A percentile compares a stretch with the other conserved stretches of the same genome.
phyloP scores from a whole-genome alignment of 1,140 invertebrate genomes.

The Archivesica marissinica region DNA sequence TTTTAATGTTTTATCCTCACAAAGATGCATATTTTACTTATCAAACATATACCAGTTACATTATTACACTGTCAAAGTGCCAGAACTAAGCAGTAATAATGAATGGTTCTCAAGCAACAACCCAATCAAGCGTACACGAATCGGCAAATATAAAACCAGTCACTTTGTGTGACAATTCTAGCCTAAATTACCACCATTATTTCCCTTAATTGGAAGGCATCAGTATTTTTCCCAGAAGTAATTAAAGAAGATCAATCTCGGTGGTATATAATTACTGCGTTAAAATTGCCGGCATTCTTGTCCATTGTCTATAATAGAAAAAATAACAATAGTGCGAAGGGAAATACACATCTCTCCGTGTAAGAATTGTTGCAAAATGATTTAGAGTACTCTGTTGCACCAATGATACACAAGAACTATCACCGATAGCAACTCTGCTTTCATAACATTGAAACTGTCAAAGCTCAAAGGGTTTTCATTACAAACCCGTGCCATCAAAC shows the following conservation, averaged over 20 bases:
- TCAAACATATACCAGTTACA: constrained; percentile 10
- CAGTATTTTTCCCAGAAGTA: constrained; percentile 49
- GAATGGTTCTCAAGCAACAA: neutral
- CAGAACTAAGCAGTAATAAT: constrained; percentile 22
- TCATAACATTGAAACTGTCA: too few relatives aligned
- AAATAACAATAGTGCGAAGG: constrained; percentile 32
- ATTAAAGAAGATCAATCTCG: constrained; percentile 39
- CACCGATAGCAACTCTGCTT: too few relatives aligned
- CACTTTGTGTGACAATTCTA: constrained; percentile 47
- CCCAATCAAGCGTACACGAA: neutral
- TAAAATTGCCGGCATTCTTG: constrained; percentile 26
- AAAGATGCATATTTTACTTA: too few relatives aligned
- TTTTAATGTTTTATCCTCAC: too few relatives aligned
- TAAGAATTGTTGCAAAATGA: too few relatives aligned
- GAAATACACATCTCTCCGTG: too few relatives aligned
- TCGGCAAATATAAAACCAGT: neutral
- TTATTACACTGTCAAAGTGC: constrained; percentile 37
- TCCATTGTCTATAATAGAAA: constrained; percentile 34
- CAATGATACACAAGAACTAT: too few relatives aligned
- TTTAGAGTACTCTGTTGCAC: too few relatives aligned
- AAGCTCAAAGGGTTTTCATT: too few relatives aligned
- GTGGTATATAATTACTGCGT: constrained; percentile 38
- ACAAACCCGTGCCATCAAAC: too few relatives aligned
- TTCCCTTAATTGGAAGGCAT: constrained; percentile 43
- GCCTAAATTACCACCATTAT: constrained; percentile 45